Base-by-base conservation (phyloP, 2,113 vertebrate species). In the Nibea albiflora region DNA sequence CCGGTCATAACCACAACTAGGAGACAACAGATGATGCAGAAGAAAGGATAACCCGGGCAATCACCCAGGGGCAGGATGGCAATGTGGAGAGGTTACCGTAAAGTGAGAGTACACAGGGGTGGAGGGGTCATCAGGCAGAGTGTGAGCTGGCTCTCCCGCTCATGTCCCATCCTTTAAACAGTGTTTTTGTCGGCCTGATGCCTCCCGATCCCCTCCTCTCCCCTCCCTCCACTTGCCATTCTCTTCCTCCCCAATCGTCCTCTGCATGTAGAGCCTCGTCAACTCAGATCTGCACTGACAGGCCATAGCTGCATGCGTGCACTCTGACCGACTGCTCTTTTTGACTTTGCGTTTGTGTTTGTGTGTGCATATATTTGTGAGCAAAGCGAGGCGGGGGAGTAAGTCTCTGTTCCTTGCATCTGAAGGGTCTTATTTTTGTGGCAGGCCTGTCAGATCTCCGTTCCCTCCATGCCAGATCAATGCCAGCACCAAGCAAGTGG, bases 391-490 rank as follows among this genome's bases (percentile, higher is more conserved):
- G 76, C 9, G 78, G 84, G 86, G 86, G 80, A 64, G 86, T 56
- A 47, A 95, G 94, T 96, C 95, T 95, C 91, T 95, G 65, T 83
- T 83, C 84, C 78, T 71, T 83, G 71, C 65, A 89, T 96, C 92
- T 95, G 96, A 97, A 93, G 84, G 94, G 93, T 95, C 94, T 96
- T 95, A 99, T 99, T 96, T 94, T 95, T 96, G 95, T 98, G 97
- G 96, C 98, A 96, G 95, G 93, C 92, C 96, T 99, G 98, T 99
- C 98, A 98, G 96, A 96, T 96, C 94, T 95, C 96, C 85, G 94
- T 92, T 88, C 80, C 87, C 75, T 81, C 85, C 85, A 94, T 91
- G 95, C 88, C 91, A 95, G 93, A 92, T 92, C 92, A 95, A 92
- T 93, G 93, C 96, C 94, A 95, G 94, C 95, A 95, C 95, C 93